Conservation (phyloP, 2,797 vertebrate species). For the Anas bernieri region DNA sequence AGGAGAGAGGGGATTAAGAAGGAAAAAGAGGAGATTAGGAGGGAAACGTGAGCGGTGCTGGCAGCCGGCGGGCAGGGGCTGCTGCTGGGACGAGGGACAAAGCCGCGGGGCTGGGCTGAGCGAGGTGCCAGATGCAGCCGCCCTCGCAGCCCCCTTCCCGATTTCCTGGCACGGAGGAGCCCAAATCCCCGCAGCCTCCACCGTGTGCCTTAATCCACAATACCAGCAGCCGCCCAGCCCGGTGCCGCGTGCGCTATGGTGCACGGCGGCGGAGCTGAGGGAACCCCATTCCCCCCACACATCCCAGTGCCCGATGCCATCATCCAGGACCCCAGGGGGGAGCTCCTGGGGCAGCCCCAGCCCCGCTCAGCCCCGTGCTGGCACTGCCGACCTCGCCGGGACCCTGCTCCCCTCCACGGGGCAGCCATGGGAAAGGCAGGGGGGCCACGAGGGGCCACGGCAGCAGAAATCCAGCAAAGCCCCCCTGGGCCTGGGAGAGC, state of each 20-base stretch:
- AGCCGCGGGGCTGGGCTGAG: not conserved
- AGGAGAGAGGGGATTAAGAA: slow-evolving; percentile 70
- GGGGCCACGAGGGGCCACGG: accelerated
- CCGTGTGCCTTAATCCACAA: not conserved
- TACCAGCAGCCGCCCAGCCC: not conserved
- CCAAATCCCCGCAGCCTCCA: not conserved
- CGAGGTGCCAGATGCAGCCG: not conserved
- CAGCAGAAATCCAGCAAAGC: not conserved
- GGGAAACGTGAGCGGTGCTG: slow-evolving; percentile 48
- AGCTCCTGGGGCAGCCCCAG: not conserved
- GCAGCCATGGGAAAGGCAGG: not conserved
- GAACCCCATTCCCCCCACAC: not conserved
- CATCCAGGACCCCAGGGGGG: not conserved
- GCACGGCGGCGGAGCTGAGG: not conserved
- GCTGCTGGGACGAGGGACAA: not conserved
- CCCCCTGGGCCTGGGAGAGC: not conserved
- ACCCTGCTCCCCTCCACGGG: not conserved
- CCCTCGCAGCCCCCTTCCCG: not conserved
- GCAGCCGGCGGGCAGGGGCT: not conserved
- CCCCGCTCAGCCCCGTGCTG: accelerated
- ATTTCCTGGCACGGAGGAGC: not conserved
- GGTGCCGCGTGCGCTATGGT: not conserved
- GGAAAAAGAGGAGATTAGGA: slow-evolving; percentile 65
- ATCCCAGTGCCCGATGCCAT: not conserved
- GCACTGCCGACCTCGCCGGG: accelerated